Evolutionary conservation across 2,888 invertebrate genomes (phyloP).

Genomic region (Stenoptilia bipunctidactyla): DNA sequence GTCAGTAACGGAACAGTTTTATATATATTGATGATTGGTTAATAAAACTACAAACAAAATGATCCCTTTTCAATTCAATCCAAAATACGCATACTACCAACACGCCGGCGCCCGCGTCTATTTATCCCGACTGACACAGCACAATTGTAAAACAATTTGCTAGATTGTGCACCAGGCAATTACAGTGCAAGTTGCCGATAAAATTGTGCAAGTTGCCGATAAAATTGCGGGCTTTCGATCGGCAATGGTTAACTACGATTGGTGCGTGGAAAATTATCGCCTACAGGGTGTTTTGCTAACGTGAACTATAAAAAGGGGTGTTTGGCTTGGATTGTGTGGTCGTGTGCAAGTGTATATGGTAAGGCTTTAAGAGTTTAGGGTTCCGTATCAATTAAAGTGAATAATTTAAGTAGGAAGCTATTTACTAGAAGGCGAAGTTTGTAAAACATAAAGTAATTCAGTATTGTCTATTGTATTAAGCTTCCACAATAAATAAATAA

Average conservation of each 20-base stretch:
- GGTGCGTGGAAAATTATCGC: background rate
- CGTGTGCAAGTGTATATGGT: background rate
- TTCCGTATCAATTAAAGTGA: no score
- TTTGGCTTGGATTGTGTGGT: background rate
- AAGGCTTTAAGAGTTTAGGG: no score
- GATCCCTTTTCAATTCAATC: no score
- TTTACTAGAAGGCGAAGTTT: no score
- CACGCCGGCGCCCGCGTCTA: background rate
- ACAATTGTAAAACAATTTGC: constrained; percentile 1
- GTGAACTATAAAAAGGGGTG: constrained; percentile 1
- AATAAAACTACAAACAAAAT: no score
- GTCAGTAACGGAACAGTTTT: no score
- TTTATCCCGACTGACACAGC: background rate
- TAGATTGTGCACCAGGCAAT: background rate
- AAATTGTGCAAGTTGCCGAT: background rate
- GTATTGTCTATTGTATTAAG: no score
- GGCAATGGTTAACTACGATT: background rate
- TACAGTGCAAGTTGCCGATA: background rate
- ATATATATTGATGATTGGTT: no score
- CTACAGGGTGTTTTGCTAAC: background rate
- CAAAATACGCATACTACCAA: no score
- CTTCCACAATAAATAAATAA: no score
- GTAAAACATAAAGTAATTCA: no score
- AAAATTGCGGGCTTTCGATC: background rate
- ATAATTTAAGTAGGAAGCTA: no score